These are phyloP conservation scores for Pterocles orientalis DNA, from an alignment of 2,113 vertebrate species.

Conservation along the genomic window DNA sequence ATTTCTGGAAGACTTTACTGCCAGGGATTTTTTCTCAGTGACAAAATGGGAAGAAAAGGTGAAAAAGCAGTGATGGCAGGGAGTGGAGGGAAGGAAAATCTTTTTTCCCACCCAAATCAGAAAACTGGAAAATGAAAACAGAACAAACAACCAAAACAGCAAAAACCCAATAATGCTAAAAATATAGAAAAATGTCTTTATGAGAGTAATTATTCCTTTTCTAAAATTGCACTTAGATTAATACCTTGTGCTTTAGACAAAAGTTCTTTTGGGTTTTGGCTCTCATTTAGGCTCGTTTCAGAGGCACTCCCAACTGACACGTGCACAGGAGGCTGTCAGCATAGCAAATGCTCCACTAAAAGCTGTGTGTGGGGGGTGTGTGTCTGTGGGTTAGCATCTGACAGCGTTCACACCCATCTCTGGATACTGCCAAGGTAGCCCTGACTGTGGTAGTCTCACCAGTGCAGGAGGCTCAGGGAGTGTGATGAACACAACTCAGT, in stretches of 20 bases:
- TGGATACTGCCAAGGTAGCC: not conserved
- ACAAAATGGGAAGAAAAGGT: not conserved
- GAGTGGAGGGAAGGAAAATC: not conserved
- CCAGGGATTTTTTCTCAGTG: not conserved
- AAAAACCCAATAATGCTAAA: not conserved
- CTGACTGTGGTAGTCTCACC: not conserved
- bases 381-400: not conserved
- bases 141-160: not conserved
- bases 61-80: not conserved
- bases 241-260: not conserved
- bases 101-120: not conserved
- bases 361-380: rapidly evolving
- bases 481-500: not conserved
- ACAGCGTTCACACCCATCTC: not conserved
- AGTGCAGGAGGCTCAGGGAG: not conserved
- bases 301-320: not conserved
- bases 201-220: not conserved
- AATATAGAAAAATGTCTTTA: not conserved
- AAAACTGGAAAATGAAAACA: not conserved
- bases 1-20: constrained; percentile 5
- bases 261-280: not conserved
- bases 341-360: not conserved
- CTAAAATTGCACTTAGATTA: not conserved
- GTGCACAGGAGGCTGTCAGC: not conserved
- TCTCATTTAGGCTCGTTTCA: not conserved